phyloP scores from a whole-genome alignment of 2,113 vertebrate genomes.

The Mionectes macconnelli region DNA sequence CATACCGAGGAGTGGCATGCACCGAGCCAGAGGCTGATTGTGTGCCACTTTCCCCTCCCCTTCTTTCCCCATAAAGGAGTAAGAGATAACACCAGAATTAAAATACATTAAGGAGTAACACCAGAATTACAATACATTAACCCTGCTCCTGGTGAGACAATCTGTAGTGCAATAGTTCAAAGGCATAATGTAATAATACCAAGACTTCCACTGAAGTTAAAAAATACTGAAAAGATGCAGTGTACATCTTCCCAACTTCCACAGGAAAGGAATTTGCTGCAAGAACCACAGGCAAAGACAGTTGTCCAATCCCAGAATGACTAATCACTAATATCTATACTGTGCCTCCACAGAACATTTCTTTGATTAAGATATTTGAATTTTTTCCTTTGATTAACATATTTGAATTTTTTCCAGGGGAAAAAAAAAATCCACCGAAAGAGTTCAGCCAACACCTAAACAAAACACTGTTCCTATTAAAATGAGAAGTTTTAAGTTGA shows the following conservation, averaged over 20 bases:
- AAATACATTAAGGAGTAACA: not conserved
- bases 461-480: not conserved
- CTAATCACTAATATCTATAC: not conserved
- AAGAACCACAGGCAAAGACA: not conserved
- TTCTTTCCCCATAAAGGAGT: not conserved
- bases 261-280: not conserved
- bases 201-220: not conserved
- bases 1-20: not conserved
- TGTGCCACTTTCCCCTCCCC: not conserved
- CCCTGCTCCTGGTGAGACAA: not conserved
- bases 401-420: not conserved
- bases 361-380: not conserved
- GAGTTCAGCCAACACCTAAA: not conserved
- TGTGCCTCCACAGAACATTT: not conserved
- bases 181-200: not conserved
- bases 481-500: not conserved
- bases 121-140: not conserved
- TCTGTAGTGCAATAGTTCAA: not conserved
- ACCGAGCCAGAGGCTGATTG: not conserved
- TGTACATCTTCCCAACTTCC: not conserved
- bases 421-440: rapidly evolving
- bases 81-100: not conserved
- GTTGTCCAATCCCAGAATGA: not conserved
- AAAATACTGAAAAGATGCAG: not conserved
- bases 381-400: not conserved